Base-by-base conservation (phyloP, 2,888 invertebrate genomes). In the Tethea ocularis region DNA sequence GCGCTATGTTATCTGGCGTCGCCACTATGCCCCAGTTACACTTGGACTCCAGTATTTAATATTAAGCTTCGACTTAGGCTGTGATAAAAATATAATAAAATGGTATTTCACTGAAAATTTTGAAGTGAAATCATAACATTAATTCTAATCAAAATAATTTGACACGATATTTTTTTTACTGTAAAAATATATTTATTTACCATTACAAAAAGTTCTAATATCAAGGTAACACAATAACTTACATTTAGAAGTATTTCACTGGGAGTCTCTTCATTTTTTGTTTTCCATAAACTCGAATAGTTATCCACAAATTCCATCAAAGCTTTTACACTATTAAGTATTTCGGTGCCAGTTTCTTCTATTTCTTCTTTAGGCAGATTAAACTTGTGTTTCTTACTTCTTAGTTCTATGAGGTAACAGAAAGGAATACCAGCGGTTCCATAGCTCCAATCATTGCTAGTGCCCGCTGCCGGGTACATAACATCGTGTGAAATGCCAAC, bases 401-500 rank as follows among this genome's bases (percentile, higher is more conserved):
- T 82, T 0, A 92, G 75, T 66, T 92, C 91, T 17, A 92, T 83
- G 10, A 91, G 85, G 64, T 91, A 92, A 65, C 89, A 89, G 74
- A 74, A 91, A 0, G 91, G 92, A 22, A 91, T 88, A 5, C 83
- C 78, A 0, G 84, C 87, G n/a, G 61, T 75, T 0, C 87, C 88
- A 63, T 91, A 86, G 41, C 87, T 83, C 80, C 86, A 91, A 58
- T 92, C 92, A 20, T 84, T 84, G 65, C 91, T 92, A 23, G 91
- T 91, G 1, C 92, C 91, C 0, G 90, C 76, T 0, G 91, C 91
- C 10, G 81, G 82, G 57, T 89, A 89, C 89, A 92, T 89, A 1
- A 91, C 87, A 53, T 91, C 91, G 61, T 80, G 85, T 4, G 91
- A 91, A 67, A 89, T 82, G 13, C 91, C 91, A 15, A 91, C 91